Evolutionary conservation across 2,113 vertebrate species (phyloP), one percentile per base, ranked within the genome.

Genomic region (Todiramphus saurophagus): DNA sequence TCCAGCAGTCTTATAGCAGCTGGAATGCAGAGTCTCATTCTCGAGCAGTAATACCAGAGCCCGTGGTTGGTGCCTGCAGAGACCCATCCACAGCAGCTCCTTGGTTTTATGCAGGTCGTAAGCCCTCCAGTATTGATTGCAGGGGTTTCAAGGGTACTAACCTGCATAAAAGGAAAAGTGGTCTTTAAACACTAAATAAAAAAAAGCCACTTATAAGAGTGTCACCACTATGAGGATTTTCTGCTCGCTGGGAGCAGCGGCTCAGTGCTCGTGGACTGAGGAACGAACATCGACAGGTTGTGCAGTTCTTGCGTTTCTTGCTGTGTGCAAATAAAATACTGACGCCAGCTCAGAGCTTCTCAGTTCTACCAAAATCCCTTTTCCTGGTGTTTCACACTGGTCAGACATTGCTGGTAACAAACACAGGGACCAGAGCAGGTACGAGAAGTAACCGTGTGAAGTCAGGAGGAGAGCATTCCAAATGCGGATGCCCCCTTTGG

Each of bases 31-130:
- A 69, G 60, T 13, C 82, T 72, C 55, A 10, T 58, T 91, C 72
- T 89, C 6, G 12, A 62, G 83, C 69, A 20, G 68, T 4, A n/a
- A 43, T 16, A 13, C n/a, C 31, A 21, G 51, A 67, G 73, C 64
- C 85, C 0, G 0, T 6, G 69, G 39, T 7, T 11, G 53, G 2
- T 37, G 75, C 41, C 80, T 62, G 83, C 63, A 20, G 58, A 39
- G 74, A 37, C 9, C 43, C 5, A 0, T 5, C 60, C 7, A 2
- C 75, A 48, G 75, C 86, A 86, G 76, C 81, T 41, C 48, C 41
- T 30, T 0, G 4, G 19, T 11, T 64, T 62, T 55, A 8, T 11
- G 66, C 4, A 8, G 43, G n/a, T 25, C 0, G 0, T 39, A 7
- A 78, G 16, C 17, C n/a, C 48, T 35, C 43, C 2, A 2, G 62